A percentile compares a stretch with the other conserved stretches of the same genome.
Conservation (phyloP, 2,888 invertebrate species). For the Acanthosoma haemorrhoidale region DNA sequence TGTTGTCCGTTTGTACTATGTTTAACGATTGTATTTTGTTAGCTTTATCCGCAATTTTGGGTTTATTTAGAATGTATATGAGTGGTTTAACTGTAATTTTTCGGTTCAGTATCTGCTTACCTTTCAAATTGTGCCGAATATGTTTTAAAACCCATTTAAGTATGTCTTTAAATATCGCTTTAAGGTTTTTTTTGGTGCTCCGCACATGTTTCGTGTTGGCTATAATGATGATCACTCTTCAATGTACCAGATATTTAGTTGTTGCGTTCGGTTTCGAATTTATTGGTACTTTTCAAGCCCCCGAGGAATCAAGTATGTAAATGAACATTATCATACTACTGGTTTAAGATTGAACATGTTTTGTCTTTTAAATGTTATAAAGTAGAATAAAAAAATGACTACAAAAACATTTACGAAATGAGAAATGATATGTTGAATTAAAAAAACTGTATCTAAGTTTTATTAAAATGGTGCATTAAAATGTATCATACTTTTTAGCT, state of each 20-base stretch:
- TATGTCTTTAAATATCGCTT: background rate
- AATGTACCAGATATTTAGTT: background rate
- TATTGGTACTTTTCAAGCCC: no score
- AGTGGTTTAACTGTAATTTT: background rate
- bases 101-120: background rate
- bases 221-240: background rate
- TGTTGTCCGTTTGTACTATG: background rate
- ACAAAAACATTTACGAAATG: no score
- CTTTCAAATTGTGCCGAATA: background rate
- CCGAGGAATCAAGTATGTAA: no score
- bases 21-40: background rate
- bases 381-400: no score
- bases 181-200: background rate
- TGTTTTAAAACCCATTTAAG: background rate
- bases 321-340: no score
- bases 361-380: no score
- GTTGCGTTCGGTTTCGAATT: background rate
- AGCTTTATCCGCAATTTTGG: background rate
- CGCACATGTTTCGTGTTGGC: background rate
- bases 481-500: no score
- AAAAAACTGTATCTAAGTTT: no score
- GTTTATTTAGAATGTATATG: background rate
- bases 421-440: no score
- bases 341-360: no score
- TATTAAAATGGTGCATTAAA: no score